A percentile compares a stretch with the other conserved stretches of the same genome.
Conservation (phyloP, 2,888 invertebrate species). For the Sphinx pinastri region DNA sequence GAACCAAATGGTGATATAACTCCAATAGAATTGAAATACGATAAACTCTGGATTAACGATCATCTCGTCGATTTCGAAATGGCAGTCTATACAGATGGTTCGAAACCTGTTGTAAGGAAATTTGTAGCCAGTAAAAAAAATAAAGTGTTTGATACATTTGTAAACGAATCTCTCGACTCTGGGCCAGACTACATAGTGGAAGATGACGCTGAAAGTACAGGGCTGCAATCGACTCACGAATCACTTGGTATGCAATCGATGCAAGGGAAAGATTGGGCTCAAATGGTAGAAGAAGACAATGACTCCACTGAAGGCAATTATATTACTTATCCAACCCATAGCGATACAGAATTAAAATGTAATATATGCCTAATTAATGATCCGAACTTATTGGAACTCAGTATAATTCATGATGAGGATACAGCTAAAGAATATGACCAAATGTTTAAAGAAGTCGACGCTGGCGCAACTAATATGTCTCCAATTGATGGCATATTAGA, state of each 20-base stretch:
- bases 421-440: slow-evolving; percentile 69
- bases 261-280: slow-evolving; percentile 62
- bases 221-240: slow-evolving; percentile 40
- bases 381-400: slow-evolving; percentile 59
- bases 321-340: slow-evolving; percentile 50
- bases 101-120: slow-evolving; percentile 56
- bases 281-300: slow-evolving; percentile 59
- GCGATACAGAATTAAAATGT: slow-evolving; percentile 57
- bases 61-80: slow-evolving; percentile 75
- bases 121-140: slow-evolving; percentile 45
- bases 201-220: slow-evolving; percentile 46
- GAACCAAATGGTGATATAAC: slow-evolving; percentile 56
- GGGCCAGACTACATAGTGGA: slow-evolving; percentile 68
- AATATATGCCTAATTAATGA: slow-evolving; percentile 64
- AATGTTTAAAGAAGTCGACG: slow-evolving; percentile 79
- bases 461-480: slow-evolving; percentile 65
- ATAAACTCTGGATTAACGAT: slow-evolving; percentile 74
- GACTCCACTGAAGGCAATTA: slow-evolving; percentile 42
- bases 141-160: slow-evolving; percentile 32
- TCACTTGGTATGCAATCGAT: slow-evolving; percentile 50
- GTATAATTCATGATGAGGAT: slow-evolving; percentile 66
- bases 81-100: slow-evolving; percentile 66
- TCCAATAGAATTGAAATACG: slow-evolving; percentile 66
- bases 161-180: slow-evolving; percentile 49
- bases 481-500: slow-evolving; percentile 69